Evolutionary conservation across 1,140 invertebrate genomes (phyloP), one percentile per base, ranked within the genome.

Genomic region (Elysia chlorotica): DNA sequence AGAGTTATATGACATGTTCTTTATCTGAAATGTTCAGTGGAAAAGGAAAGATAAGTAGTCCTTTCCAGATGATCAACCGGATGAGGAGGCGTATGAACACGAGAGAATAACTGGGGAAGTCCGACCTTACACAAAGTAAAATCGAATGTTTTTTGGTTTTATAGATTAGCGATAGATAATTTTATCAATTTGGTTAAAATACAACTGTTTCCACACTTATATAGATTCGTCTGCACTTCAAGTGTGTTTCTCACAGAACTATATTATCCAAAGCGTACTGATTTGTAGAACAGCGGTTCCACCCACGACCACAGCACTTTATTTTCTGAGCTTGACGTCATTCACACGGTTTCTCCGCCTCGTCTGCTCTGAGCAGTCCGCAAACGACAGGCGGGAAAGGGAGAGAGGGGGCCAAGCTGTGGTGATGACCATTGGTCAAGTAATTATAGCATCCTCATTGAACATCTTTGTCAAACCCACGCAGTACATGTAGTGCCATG

Each of bases 1-100:
- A 48, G 76, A 78, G 73, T 80, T 82, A 78, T 78, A 81, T 78
- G 82, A 84, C 82, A 84, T 84, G 81, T 81, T 84, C 81, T 77
- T 77, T 78, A 73, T 79, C 65, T 81, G 73, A 65, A 75, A 77
- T 78, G 76, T 78, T 76, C 74, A 74, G 76, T 77, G 77, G 53
- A 84, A 84, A 84, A 77, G 80, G 81, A 75, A 71, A 77, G 79
- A 75, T 73, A 56, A 78, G 54, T 33, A 63, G 65, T 38, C 53
- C 65, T 28, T 2, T 35, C 10, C 21, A 23, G 19, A n/a, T n/a
- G n/a, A n/a, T 48, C 41, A 48, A 65, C 33, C 57, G 57, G 30
- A 59, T 66, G 38, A 35, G 5, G 38, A 59, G 48, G 56, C 53
- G 33, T 17, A 62, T 38, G 6, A 37, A 35, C 35, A 48, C 6